phyloP scores from a whole-genome alignment of 2,113 vertebrate species.

The Phalacrocorax pelagicus region DNA sequence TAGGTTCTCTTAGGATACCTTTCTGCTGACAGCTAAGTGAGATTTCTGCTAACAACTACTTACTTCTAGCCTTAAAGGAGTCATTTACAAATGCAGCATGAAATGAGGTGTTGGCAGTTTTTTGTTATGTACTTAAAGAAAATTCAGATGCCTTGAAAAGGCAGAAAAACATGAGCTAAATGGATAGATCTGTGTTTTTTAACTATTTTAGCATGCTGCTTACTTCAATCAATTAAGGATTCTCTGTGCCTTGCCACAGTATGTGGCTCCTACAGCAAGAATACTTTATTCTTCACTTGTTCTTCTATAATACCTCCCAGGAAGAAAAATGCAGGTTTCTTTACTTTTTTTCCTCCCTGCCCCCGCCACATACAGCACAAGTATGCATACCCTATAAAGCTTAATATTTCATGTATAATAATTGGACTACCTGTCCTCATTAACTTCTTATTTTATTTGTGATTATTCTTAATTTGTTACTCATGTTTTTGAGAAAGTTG shows the following conservation, averaged over 20 bases:
- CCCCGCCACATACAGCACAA: background rate
- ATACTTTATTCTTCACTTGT: slow-evolving; percentile 20
- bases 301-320: slow-evolving; percentile 1
- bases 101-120: slow-evolving; percentile 14
- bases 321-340: background rate
- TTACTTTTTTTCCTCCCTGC: background rate
- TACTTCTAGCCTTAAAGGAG: slow-evolving; percentile 8
- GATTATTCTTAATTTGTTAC: background rate
- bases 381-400: background rate
- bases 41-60: slow-evolving; percentile 21
- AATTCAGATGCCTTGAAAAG: slow-evolving; percentile 4
- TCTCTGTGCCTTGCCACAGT: slow-evolving; percentile 33
- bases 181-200: background rate
- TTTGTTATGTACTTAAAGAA: slow-evolving; percentile 20
- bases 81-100: slow-evolving; percentile 23
- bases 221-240: slow-evolving; percentile 38
- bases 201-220: background rate
- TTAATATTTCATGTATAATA: background rate
- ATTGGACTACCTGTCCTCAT: background rate
- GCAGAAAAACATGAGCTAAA: background rate
- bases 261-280: slow-evolving; percentile 23
- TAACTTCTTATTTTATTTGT: background rate
- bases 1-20: slow-evolving; percentile 11
- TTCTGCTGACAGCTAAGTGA: slow-evolving; percentile 40
- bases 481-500: background rate